Conservation (phyloP, 2,113 vertebrate genomes). For the Gobio gobio region DNA sequence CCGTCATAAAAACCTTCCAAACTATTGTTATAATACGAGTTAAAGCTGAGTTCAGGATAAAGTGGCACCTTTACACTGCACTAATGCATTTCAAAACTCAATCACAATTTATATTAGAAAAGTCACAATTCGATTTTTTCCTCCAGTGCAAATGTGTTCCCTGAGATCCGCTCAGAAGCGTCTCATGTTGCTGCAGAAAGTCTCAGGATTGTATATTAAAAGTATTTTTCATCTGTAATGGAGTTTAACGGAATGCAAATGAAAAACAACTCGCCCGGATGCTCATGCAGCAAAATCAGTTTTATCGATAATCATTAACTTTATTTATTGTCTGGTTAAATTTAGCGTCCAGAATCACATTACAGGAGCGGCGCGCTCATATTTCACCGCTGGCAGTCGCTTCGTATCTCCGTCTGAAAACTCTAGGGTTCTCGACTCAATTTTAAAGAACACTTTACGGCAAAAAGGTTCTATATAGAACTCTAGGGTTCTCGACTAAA, state of each 20-base stretch:
- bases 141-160: neutral
- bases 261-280: slow-evolving; percentile 63
- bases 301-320: slow-evolving; percentile 64
- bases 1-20: neutral
- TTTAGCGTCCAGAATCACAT: slow-evolving; percentile 62
- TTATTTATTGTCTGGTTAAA: slow-evolving; percentile 64
- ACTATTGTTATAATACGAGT: neutral
- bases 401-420: neutral
- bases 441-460: no score
- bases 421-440: no score
- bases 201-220: neutral
- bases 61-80: no score
- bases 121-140: no score
- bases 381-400: slow-evolving; percentile 56
- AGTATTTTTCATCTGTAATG: slow-evolving; percentile 47
- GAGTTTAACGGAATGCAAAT: slow-evolving; percentile 65
- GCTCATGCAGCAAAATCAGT: slow-evolving; percentile 65
- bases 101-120: no score
- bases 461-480: no score
- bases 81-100: no score
- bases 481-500: no score
- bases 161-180: neutral
- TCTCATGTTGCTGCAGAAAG: neutral
- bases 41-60: neutral
- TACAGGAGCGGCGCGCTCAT: slow-evolving; percentile 64